Percentiles rank a stretch among this genome's conserved stretches.
phyloP scores from a whole-genome alignment of 1,140 invertebrate species.

The Cardiocondyla obscurior region DNA sequence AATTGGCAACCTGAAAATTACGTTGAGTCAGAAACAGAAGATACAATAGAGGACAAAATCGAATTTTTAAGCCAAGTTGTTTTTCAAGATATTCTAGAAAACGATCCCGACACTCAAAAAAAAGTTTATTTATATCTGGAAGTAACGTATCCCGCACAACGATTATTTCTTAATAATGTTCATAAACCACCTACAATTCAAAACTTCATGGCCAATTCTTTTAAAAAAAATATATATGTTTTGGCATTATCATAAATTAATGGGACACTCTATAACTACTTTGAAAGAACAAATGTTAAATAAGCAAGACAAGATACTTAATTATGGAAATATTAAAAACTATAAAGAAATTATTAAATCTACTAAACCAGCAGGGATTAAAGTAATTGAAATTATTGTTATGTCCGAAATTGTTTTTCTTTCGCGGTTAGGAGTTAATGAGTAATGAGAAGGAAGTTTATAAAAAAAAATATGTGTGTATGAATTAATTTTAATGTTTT shows the following conservation, averaged over 20 bases:
- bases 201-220: background rate
- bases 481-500: no score
- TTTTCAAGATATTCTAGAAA: no score
- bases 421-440: no score
- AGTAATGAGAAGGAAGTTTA: no score
- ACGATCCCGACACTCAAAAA: background rate
- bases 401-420: no score
- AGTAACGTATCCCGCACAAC: constrained; percentile 5
- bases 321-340: background rate
- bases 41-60: background rate
- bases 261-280: background rate
- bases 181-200: background rate
- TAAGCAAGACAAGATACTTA: background rate
- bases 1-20: constrained; percentile 6
- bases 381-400: background rate
- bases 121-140: background rate
- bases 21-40: background rate
- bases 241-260: background rate
- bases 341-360: background rate
- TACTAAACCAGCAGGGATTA: background rate
- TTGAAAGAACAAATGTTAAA: background rate
- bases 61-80: background rate
- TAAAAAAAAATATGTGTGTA: no score
- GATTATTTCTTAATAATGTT: background rate
- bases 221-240: background rate